Conservation (phyloP, 2,888 invertebrate species). For the Trichopria drosophilae region DNA sequence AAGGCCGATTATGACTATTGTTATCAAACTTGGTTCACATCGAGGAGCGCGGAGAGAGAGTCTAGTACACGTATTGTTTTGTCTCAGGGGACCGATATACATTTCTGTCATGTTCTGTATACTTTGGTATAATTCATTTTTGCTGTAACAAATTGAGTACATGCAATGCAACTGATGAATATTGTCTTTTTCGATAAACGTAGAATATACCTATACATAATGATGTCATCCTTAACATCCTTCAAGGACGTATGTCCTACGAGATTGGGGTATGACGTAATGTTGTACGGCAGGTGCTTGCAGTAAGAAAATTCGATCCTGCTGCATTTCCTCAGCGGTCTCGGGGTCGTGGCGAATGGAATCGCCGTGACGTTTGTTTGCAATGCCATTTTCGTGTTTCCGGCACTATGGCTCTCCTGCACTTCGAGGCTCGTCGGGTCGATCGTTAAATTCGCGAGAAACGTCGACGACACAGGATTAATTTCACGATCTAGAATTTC, state of each 20-base stretch:
- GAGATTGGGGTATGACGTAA: constrained; percentile 82
- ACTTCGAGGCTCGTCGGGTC: constrained; percentile 69
- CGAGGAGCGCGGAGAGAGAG: too few relatives aligned
- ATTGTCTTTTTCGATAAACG: too few relatives aligned
- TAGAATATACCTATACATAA: constrained; percentile 65
- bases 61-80: too few relatives aligned
- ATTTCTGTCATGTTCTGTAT: too few relatives aligned
- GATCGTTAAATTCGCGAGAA: constrained; percentile 68
- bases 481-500: constrained; percentile 72
- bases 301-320: constrained; percentile 72
- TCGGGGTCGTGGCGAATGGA: constrained; percentile 61
- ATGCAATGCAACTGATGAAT: too few relatives aligned
- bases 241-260: constrained; percentile 68
- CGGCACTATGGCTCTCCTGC: constrained; percentile 60
- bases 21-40: too few relatives aligned
- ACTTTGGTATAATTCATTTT: too few relatives aligned
- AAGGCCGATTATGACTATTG: too few relatives aligned
- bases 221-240: constrained; percentile 74
- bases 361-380: constrained; percentile 39
- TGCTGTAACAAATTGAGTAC: too few relatives aligned
- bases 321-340: constrained; percentile 70
- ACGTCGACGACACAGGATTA: constrained; percentile 62
- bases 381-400: constrained; percentile 55
- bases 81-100: too few relatives aligned
- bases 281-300: constrained; percentile 73